Conservation (phyloP, 1,140 invertebrate species). For the Papilio machaon region DNA sequence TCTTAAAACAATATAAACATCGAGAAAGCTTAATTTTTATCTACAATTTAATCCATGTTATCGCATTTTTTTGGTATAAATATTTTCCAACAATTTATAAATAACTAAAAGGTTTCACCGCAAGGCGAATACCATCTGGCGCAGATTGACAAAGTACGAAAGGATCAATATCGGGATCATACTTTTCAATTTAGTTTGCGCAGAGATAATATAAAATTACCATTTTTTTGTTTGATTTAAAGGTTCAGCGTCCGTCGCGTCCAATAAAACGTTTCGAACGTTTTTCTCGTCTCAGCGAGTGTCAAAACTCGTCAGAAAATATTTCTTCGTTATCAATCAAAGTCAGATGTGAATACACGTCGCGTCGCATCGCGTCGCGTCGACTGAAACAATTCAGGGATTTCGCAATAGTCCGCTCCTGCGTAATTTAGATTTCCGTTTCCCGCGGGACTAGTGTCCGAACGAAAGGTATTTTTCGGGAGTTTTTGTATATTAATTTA, state of each 20-base stretch:
- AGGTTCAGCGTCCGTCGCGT: constrained; percentile 17
- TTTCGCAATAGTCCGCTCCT: constrained; percentile 21
- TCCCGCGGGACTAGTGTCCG: not conserved
- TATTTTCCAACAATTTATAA: not conserved
- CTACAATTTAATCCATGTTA: not conserved
- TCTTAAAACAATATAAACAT: not conserved
- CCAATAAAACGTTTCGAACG: constrained; percentile 14
- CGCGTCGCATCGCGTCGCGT: not conserved
- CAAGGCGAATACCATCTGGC: constrained; percentile 1
- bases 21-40: not conserved
- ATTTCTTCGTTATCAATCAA: constrained; percentile 24
- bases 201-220: constrained; percentile 27
- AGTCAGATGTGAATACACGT: constrained; percentile 20
- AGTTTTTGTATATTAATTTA: constrained; percentile 5
- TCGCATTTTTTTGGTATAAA: not conserved
- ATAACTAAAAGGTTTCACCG: constrained; percentile 6
- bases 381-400: not conserved
- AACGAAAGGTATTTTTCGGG: not conserved
- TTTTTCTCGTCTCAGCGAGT: not conserved
- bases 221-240: constrained; percentile 24
- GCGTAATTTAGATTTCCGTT: constrained; percentile 21
- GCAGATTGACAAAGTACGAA: constrained; percentile 22
- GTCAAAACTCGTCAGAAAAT: constrained; percentile 25
- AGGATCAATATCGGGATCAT: constrained; percentile 24
- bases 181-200: constrained; percentile 21